Evolutionary conservation across 2,888 invertebrate genomes (phyloP), one percentile per base, ranked within the genome.

Genomic region (Adineta ricciae): DNA sequence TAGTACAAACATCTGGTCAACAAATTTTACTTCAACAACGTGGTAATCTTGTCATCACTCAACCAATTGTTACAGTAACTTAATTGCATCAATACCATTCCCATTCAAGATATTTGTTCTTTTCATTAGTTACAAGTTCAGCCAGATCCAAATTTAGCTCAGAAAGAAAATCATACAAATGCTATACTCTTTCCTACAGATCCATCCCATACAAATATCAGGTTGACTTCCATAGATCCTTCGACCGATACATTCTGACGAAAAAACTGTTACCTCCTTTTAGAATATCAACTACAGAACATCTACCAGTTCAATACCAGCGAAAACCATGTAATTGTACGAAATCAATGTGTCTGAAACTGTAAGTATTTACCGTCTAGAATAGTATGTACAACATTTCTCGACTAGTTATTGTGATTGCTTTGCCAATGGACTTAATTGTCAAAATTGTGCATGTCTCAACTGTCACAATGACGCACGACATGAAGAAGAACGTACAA

Each of bases 381-480:
- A 19, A 32, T 54, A 27, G 2, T 38, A 56, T 5, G 19, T 3
- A 4, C 36, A 16, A 2, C 4, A 5, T 32, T 21, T 27, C 0
- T 85, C 11, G 5, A 83, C 83, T 89, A 93, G 93, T 87, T 94
- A 99, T 90, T 99, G 99, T 92, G 99, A 99, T 90, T 99, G 99
- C 90, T 99, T 99, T 92, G 98, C 99, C 8, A 98, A 97, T 91
- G 99, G 97, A 7, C 98, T 99, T 91, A 99, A 99, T 91, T 99
- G 99, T 92, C 94, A 95, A 90, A 92, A 94, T 90, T 99, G 99
- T 92, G 99, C 99, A 90, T 99, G 99, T 91, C 94, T 94, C 90
- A 96, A 97, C 91, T 99, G 99, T 90, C 95, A 93, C 88, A 99
- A 99, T 89, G 98, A 98, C 91, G 92, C 98, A 87, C 94, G 95